Conservation (phyloP, 1,140 invertebrate genomes). For the Anoplolepis gracilipes region DNA sequence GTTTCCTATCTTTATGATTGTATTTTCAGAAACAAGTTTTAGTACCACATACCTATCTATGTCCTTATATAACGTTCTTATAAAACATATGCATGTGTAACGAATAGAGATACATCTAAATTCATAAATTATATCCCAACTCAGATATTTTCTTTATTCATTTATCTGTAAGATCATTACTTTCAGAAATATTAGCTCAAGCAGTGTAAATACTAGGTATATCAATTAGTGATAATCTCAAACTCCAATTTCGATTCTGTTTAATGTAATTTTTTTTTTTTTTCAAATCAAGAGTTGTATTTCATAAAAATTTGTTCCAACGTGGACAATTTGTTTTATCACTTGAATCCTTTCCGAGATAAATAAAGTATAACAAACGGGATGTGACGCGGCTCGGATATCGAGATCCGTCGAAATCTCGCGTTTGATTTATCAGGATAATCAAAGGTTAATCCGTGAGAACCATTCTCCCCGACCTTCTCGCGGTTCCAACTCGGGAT, state of each 20-base stretch:
- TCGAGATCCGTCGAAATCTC: not conserved
- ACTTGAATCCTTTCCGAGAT: not conserved
- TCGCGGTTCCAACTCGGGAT: not conserved
- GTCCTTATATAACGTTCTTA: conserved; percentile 25
- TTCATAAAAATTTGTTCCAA: not conserved
- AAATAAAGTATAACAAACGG: not conserved
- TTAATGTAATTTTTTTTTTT: not conserved
- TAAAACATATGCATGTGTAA: conserved; percentile 42
- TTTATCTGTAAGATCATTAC: not conserved
- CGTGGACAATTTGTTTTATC: not conserved
- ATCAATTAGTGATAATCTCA: not conserved
- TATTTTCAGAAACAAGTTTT: conserved; percentile 29
- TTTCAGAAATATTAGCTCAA: conserved; percentile 1
- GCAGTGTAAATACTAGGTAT: not conserved
- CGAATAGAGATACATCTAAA: conserved; percentile 35
- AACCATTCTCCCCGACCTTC: conserved; percentile 1
- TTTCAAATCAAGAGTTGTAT: not conserved
- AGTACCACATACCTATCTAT: conserved; percentile 43
- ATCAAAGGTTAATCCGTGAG: conserved; percentile 26
- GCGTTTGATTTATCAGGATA: conserved; percentile 2
- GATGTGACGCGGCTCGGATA: not conserved
- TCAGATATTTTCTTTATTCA: conserved; percentile 26
- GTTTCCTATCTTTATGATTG: not conserved
- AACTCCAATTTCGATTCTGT: not conserved
- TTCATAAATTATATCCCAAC: conserved; percentile 51